These are phyloP conservation scores for Charina bottae DNA, from an alignment of 2,113 vertebrate species.

Conservation along the genomic window DNA sequence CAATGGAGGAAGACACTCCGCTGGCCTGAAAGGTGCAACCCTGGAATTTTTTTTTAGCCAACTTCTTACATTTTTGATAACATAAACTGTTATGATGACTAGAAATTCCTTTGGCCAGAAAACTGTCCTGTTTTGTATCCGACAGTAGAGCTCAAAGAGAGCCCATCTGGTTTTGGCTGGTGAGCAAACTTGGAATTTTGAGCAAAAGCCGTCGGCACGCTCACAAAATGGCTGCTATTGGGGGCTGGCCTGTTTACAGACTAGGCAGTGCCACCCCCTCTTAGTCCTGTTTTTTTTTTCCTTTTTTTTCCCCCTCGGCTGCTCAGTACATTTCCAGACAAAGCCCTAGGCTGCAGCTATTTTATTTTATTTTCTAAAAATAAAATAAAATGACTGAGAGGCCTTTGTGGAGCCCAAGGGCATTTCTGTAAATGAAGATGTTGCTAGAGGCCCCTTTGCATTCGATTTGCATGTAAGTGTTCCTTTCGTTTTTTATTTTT, in stretches of 20 bases:
- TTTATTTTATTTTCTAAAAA: constrained; percentile 2
- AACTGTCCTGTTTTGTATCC: not conserved
- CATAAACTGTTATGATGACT: not conserved
- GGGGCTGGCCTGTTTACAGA: not conserved
- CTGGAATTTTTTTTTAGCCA: not conserved
- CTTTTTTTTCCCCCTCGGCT: not conserved
- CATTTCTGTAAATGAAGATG: not conserved
- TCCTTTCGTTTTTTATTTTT: not conserved
- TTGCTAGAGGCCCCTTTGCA: not conserved
- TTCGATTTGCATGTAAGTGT: not conserved
- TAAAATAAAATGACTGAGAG: not conserved
- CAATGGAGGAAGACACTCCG: not conserved
- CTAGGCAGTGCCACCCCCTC: not conserved
- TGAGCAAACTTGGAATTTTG: not conserved
- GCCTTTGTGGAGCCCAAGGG: not conserved
- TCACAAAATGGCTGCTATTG: not conserved
- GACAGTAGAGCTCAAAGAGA: not conserved
- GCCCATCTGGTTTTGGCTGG: not conserved
- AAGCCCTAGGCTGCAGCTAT: not conserved
- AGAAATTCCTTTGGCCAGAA: not conserved
- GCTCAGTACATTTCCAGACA: not conserved
- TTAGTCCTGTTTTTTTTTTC: not conserved
- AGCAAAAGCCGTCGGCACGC: not conserved
- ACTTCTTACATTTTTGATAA: not conserved
- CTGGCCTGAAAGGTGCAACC: too few species aligned